Evolutionary conservation across 2,888 invertebrate genomes (phyloP).

Genomic region (Calephelis perditalis): DNA sequence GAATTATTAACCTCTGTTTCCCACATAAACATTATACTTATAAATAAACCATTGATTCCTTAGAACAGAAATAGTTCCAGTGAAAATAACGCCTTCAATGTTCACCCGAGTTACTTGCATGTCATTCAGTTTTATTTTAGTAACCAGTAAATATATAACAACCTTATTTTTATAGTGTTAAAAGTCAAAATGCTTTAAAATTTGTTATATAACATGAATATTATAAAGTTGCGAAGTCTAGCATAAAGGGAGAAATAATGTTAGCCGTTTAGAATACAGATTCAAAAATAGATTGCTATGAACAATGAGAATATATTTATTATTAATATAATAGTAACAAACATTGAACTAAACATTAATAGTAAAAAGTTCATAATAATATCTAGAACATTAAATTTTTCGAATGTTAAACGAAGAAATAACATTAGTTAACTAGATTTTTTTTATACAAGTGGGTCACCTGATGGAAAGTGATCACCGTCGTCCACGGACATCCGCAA

Average conservation of each 20-base stretch:
- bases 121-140: conserved; percentile 4
- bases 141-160: conserved; percentile 6
- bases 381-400: no score
- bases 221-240: conserved; percentile 30
- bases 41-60: conserved; percentile 36
- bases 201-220: conserved; percentile 1
- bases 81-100: conserved; percentile 34
- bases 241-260: conserved; percentile 40
- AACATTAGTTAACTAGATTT: no score
- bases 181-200: conserved; percentile 20
- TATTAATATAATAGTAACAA: conserved; percentile 1
- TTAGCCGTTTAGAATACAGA: conserved; percentile 44
- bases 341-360: no score
- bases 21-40: conserved; percentile 25
- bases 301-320: conserved; percentile 40
- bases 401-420: no score
- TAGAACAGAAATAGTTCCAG: conserved; percentile 33
- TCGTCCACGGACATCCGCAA: no score
- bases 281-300: conserved; percentile 47
- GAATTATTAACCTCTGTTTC: conserved; percentile 20
- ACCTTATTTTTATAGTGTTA: conserved; percentile 17
- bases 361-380: no score
- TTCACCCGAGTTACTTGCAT: conserved; percentile 27
- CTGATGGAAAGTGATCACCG: no score
- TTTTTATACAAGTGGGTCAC: no score